Percentiles rank a stretch among this genome's conserved stretches.
Evolutionary conservation across 2,888 invertebrate genomes (phyloP).

Genomic region (Drosophila anceps): DNA sequence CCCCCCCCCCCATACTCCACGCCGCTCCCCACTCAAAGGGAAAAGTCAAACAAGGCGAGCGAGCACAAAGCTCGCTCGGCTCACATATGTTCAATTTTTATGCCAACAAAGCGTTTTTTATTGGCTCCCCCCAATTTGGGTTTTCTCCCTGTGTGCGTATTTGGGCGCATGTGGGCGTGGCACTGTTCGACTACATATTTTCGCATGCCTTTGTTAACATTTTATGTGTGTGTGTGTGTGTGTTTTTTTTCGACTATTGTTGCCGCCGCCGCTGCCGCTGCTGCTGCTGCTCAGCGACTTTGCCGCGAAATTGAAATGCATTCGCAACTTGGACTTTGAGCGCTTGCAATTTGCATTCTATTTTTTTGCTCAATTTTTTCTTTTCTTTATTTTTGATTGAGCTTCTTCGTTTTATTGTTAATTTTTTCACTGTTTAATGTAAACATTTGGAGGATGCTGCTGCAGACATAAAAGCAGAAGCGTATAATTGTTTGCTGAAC

Average conservation of each 20-base stretch:
- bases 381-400: neutral
- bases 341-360: slow-evolving; percentile 46
- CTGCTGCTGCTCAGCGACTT: slow-evolving; percentile 26
- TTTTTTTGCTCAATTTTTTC: slow-evolving; percentile 5
- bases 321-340: slow-evolving; percentile 59
- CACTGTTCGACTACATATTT: slow-evolving; percentile 57
- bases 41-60: slow-evolving; percentile 46
- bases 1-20: neutral
- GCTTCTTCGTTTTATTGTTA: slow-evolving; percentile 13
- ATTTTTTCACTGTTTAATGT: slow-evolving; percentile 26
- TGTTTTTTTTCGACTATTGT: slow-evolving; percentile 11
- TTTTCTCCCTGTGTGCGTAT: neutral
- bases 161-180: slow-evolving; percentile 23
- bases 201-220: slow-evolving; percentile 66
- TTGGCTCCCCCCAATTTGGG: slow-evolving; percentile 37
- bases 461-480: slow-evolving; percentile 23
- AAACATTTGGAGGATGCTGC: slow-evolving; percentile 34
- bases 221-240: neutral
- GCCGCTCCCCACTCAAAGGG: neutral
- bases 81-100: slow-evolving; percentile 70
- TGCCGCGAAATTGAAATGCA: slow-evolving; percentile 69
- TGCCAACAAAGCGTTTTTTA: slow-evolving; percentile 74
- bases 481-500: slow-evolving; percentile 31
- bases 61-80: slow-evolving; percentile 32
- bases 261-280: slow-evolving; percentile 9